These are phyloP conservation scores for Unio delphinus DNA, from an alignment of 2,888 invertebrate species.

Conservation along the genomic window DNA sequence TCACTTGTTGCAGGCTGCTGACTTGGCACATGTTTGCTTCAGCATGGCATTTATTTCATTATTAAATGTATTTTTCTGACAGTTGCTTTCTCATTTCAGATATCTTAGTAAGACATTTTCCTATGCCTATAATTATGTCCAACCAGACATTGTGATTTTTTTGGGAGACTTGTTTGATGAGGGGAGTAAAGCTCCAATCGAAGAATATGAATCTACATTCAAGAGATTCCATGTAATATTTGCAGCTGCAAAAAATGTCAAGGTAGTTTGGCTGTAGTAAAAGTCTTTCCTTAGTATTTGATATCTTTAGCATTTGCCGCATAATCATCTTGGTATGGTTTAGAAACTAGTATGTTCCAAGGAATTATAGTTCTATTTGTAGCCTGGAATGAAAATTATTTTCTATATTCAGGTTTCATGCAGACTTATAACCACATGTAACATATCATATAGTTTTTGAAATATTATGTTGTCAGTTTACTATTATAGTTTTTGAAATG, in stretches of 20 bases:
- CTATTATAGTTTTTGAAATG: too few species aligned
- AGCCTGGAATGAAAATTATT: too few species aligned
- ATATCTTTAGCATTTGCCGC: background rate
- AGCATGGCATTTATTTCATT: background rate
- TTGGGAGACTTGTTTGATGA: conserved; percentile 97
- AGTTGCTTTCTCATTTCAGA: conserved; percentile 74
- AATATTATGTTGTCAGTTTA: too few species aligned
- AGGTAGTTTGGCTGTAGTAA: conserved; percentile 37
- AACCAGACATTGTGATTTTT: conserved; percentile 89
- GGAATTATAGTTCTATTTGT: too few species aligned
- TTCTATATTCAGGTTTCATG: too few species aligned
- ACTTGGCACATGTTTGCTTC: background rate
- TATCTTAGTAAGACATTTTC: conserved; percentile 86
- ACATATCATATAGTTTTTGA: too few species aligned
- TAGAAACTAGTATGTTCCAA: too few species aligned
- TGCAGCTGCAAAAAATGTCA: conserved; percentile 57
- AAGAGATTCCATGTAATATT: conserved; percentile 82
- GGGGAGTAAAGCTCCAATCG: conserved; percentile 83
- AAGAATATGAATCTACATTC: conserved; percentile 83
- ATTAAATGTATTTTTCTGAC: background rate
- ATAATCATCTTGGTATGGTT: too few species aligned
- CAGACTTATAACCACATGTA: too few species aligned
- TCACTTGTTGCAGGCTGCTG: too few species aligned
- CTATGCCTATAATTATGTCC: conserved; percentile 79
- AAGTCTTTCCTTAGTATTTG: background rate